Percentiles rank a stretch among this genome's conserved stretches.
Evolutionary conservation across 1,140 invertebrate species (phyloP).

Genomic region (Nymphalis io): DNA sequence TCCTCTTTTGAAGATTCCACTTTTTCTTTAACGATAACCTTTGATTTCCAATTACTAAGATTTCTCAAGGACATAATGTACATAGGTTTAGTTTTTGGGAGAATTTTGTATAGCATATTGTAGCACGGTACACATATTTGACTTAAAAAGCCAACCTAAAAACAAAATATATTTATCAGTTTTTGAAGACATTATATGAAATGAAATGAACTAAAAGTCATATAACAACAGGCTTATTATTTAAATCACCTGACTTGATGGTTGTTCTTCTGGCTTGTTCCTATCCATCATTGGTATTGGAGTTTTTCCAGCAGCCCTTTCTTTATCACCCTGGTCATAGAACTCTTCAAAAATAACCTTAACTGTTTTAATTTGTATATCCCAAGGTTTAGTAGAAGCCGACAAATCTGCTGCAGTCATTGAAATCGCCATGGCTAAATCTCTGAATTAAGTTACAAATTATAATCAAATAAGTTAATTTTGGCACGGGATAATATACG

Average conservation of each 20-base stretch:
- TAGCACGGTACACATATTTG: constrained; percentile 93
- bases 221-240: not conserved
- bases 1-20: constrained; percentile 22
- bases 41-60: constrained; percentile 81
- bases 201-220: not conserved
- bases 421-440: constrained; percentile 84
- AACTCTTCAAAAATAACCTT: constrained; percentile 93
- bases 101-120: constrained; percentile 83
- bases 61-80: constrained; percentile 85
- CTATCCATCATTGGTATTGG: constrained; percentile 94
- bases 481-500: too few species aligned
- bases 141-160: constrained; percentile 88
- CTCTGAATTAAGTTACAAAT: constrained; percentile 41
- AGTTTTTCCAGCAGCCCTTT: constrained; percentile 84
- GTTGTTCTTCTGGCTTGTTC: constrained; percentile 86
- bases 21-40: constrained; percentile 55
- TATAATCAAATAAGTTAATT: too few species aligned
- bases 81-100: constrained; percentile 87
- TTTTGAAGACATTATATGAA: too few species aligned
- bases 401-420: constrained; percentile 93
- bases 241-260: constrained; percentile 84
- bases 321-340: constrained; percentile 90
- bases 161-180: constrained; percentile 13
- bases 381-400: constrained; percentile 91
- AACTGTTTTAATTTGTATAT: constrained; percentile 90